These are phyloP conservation scores for Stichodactyla mertensii DNA, from an alignment of 64 coral and sea anemone species.

Conservation along the genomic window DNA sequence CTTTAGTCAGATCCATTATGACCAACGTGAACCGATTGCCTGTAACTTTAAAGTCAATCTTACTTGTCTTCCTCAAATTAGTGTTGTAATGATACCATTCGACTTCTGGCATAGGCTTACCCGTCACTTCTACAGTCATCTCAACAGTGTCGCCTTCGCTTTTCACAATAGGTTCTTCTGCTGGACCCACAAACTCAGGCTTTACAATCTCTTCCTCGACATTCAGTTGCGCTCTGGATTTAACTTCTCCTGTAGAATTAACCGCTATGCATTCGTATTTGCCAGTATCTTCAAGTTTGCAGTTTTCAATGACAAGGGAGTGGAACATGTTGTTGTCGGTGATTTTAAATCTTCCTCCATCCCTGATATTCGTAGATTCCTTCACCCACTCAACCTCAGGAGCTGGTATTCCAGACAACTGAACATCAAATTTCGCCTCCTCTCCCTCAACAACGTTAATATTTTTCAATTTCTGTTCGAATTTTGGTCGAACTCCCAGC, in stretches of 20 bases:
- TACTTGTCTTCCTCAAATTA: conserved; percentile 38
- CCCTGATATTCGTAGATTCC: conserved; percentile 42
- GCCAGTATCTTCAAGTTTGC: conserved; percentile 53
- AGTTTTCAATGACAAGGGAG: conserved; percentile 46
- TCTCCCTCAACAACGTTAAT: conserved; percentile 56
- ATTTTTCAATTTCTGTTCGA: conserved; percentile 57
- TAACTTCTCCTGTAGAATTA: conserved; percentile 72
- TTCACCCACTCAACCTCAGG: conserved; percentile 80
- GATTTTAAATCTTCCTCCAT: conserved; percentile 52
- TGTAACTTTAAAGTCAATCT: conserved; percentile 49
- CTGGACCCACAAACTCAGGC: conserved; percentile 31
- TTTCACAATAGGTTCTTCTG: conserved; percentile 45
- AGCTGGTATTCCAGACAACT: conserved; percentile 51
- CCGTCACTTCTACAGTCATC: conserved; percentile 55
- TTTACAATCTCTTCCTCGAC: conserved; percentile 52
- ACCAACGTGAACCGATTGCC: conserved; percentile 59
- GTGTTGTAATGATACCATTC: conserved; percentile 83
- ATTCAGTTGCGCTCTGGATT: conserved; percentile 46
- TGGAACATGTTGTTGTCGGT: conserved; percentile 36
- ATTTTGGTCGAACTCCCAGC: conserved; percentile 47
- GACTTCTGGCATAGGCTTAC: conserved; percentile 33
- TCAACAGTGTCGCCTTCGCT: conserved; percentile 65
- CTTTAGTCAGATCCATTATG: conserved; percentile 45
- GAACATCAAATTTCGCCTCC: conserved; percentile 44
- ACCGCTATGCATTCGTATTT: conserved; percentile 84